A percentile compares a stretch with the other conserved stretches of the same genome.
These are phyloP conservation scores for Leucoraja erinaceus DNA, from an alignment of 2,113 vertebrate genomes.

Conservation along the genomic window DNA sequence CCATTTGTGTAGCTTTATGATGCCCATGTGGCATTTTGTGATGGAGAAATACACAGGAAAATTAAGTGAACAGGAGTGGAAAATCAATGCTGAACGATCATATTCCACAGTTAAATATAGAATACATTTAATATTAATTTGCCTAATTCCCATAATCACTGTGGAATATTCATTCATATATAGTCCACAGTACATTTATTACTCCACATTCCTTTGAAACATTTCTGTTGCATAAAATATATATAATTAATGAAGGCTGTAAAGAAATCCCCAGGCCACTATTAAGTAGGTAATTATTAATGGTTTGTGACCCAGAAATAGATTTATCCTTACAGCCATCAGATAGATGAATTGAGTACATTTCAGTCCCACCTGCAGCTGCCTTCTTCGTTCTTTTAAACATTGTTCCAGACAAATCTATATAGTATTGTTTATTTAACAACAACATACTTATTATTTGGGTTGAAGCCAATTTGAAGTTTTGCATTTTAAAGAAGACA, in stretches of 20 bases:
- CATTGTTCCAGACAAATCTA: background rate
- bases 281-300: constrained; percentile 12
- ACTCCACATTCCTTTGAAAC: background rate
- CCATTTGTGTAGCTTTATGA: background rate
- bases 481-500: background rate
- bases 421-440: background rate
- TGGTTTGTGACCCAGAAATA: background rate
- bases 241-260: background rate
- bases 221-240: background rate
- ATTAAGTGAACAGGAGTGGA: background rate
- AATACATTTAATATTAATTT: background rate
- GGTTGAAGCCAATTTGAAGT: background rate
- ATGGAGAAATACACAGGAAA: background rate
- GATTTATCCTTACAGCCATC: background rate
- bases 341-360: background rate
- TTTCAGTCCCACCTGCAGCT: background rate
- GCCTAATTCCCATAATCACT: too few relatives aligned
- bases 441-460: background rate
- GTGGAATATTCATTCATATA: background rate
- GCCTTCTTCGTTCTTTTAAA: background rate
- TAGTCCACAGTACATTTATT: background rate
- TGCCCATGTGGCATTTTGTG: background rate
- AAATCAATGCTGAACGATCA: background rate
- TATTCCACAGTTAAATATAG: background rate
- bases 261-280: background rate